These are phyloP conservation scores for Troides aeacus DNA, from an alignment of 2,888 invertebrate species.

Conservation along the genomic window DNA sequence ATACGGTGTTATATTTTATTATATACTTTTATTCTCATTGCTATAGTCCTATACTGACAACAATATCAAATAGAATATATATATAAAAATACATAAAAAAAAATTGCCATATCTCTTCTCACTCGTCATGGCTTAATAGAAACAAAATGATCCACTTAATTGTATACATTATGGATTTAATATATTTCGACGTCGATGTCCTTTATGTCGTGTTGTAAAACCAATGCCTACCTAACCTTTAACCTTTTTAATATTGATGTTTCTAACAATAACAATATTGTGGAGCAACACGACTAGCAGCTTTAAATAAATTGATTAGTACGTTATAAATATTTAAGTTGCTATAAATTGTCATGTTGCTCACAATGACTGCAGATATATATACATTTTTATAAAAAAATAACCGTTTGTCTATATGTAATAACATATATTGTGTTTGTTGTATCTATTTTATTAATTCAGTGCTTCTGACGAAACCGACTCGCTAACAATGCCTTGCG, in stretches of 20 bases:
- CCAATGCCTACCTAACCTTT: constrained; percentile 27
- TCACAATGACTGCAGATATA: background rate
- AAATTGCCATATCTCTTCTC: constrained; percentile 35
- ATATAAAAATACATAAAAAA: background rate
- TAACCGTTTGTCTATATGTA: constrained; percentile 19
- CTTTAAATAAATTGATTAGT: background rate
- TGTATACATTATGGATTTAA: constrained; percentile 26
- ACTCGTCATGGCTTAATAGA: constrained; percentile 71
- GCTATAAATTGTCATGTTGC: constrained; percentile 8
- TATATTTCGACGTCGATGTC: constrained; percentile 6
- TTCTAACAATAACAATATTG: background rate
- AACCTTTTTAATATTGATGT: constrained; percentile 7
- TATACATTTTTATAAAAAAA: background rate
- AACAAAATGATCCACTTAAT: constrained; percentile 38
- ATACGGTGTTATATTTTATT: background rate
- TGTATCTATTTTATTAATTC: constrained; percentile 20
- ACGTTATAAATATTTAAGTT: background rate
- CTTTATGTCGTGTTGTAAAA: constrained; percentile 10
- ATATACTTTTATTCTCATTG: background rate
- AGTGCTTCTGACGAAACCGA: constrained; percentile 20
- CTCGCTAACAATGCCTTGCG: constrained; percentile 29
- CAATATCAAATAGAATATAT: background rate
- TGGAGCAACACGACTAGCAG: constrained; percentile 11
- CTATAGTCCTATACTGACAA: background rate
- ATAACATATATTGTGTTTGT: constrained; percentile 25